phyloP scores from a whole-genome alignment of 2,113 vertebrate genomes.

The Ellobius talpinus region DNA sequence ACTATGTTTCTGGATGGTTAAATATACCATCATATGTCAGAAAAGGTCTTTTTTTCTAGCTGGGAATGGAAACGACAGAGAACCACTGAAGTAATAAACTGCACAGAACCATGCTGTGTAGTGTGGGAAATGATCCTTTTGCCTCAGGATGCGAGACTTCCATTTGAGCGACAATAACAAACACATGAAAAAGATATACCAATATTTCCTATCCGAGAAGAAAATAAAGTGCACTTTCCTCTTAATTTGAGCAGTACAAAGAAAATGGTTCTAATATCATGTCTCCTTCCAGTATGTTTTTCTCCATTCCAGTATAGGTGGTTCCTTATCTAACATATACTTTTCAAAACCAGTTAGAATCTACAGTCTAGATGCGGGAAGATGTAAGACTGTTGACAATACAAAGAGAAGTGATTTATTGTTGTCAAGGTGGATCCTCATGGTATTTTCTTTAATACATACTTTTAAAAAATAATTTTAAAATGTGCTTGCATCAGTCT shows the following conservation, averaged over 20 bases:
- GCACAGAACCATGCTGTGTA: conserved; percentile 47
- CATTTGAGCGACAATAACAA: conserved; percentile 54
- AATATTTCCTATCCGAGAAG: conserved; percentile 51
- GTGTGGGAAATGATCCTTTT: conserved; percentile 45
- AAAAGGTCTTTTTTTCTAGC: neutral
- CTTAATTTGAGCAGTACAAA: conserved; percentile 6
- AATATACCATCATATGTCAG: conserved; percentile 24
- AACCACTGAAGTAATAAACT: conserved; percentile 69
- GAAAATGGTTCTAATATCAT: neutral
- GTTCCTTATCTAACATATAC: neutral
- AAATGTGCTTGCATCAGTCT: neutral
- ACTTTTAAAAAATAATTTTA: neutral
- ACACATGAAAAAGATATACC: neutral
- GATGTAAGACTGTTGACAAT: neutral
- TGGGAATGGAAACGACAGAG: conserved; percentile 58
- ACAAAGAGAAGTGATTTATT: neutral
- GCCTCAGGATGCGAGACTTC: conserved; percentile 53
- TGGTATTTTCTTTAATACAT: neutral
- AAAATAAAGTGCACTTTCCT: conserved; percentile 59
- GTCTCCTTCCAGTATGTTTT: neutral
- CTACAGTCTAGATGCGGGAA: neutral
- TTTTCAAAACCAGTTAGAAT: neutral
- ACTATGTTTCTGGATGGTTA: conserved; percentile 47
- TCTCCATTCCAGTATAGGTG: neutral
- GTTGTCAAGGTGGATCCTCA: neutral